Percentiles rank a stretch among this genome's conserved stretches.
Conservation (phyloP, 2,113 vertebrate genomes). For the Diadophis punctatus region DNA sequence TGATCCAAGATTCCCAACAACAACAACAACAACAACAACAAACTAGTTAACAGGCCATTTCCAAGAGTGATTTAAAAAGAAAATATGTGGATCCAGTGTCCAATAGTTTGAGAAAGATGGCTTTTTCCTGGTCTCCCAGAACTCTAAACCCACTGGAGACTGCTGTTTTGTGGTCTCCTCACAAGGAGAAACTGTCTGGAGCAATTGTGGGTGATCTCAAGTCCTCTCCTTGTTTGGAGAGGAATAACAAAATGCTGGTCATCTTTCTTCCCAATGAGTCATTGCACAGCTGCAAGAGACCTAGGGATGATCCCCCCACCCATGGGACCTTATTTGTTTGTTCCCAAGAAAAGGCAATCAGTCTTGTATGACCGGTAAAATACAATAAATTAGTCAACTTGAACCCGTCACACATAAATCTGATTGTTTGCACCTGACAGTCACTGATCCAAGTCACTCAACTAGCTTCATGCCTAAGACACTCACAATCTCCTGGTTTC, state of each 20-base stretch:
- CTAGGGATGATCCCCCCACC: not conserved
- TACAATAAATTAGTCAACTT: not conserved
- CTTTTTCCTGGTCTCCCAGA: not conserved
- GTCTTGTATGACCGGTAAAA: not conserved
- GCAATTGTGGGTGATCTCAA: not conserved
- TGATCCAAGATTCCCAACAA: not conserved
- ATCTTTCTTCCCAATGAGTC: not conserved
- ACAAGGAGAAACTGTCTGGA: not conserved
- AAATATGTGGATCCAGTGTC: not conserved
- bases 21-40: not conserved
- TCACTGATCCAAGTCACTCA: not conserved
- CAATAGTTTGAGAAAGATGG: not conserved
- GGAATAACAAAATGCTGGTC: not conserved
- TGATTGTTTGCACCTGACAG: not conserved
- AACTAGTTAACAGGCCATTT: not conserved
- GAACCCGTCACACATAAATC: not conserved
- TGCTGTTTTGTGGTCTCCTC: not conserved
- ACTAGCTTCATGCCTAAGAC: not conserved
- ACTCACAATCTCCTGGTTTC: not conserved
- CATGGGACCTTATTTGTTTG: not conserved
- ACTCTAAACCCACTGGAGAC: not conserved
- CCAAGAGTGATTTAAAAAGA: not conserved
- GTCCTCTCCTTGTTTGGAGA: not conserved
- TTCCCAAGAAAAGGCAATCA: not conserved
- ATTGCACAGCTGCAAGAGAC: not conserved